Evolutionary conservation across 2,113 vertebrate genomes (phyloP).

Genomic region (Pygoscelis antarcticus): DNA sequence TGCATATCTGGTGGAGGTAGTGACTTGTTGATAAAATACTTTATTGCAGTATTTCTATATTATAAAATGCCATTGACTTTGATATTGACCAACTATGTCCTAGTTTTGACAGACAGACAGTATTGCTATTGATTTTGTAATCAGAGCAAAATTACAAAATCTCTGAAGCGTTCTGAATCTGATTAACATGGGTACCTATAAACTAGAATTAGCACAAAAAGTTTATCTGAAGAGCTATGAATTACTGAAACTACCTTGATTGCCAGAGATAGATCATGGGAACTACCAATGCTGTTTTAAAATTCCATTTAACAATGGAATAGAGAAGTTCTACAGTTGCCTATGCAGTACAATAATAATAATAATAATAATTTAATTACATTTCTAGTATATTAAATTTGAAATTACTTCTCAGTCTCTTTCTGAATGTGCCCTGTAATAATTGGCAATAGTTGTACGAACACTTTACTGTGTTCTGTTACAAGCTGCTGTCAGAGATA

Average conservation of each 20-base stretch:
- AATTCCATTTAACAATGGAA: slow-evolving; percentile 8
- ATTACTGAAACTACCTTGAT: not conserved
- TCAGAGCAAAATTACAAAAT: not conserved
- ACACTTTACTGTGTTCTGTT: not conserved
- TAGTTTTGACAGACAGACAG: not conserved
- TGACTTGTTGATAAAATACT: not conserved
- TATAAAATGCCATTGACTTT: not conserved
- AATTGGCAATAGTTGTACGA: not conserved
- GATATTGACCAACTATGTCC: not conserved
- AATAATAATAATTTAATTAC: slow-evolving; percentile 45
- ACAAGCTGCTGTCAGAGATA: not conserved
- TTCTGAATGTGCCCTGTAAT: not conserved
- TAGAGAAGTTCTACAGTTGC: not conserved
- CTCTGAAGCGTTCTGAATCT: not conserved
- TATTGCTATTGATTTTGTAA: slow-evolving; percentile 36
- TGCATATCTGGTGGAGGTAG: not conserved
- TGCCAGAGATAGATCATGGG: not conserved
- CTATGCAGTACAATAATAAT: not conserved
- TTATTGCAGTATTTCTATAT: not conserved
- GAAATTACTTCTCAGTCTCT: slow-evolving; percentile 2
- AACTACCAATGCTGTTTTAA: not conserved
- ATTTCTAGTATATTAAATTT: slow-evolving; percentile 15
- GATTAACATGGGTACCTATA: not conserved
- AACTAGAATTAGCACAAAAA: slow-evolving; percentile 5
- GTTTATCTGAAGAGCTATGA: not conserved